Percentiles rank a stretch among this genome's conserved stretches.
Evolutionary conservation across 2,113 vertebrate genomes (phyloP).

Genomic region (Bos taurus): ARS-UCD2.0 NC_037333.1:21090001-21090500

Average conservation of each 20-base stretch:
- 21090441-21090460: not conserved
- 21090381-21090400: not conserved
- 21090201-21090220: not conserved
- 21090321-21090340: not conserved
- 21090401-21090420: not conserved
- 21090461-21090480: not conserved
- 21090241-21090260: not conserved
- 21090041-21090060: slow-evolving; percentile 16
- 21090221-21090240: not conserved
- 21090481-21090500: not conserved
- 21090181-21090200: not conserved
- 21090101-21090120: not conserved
- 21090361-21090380: not conserved
- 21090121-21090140: not conserved
- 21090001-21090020: not conserved
- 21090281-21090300: not conserved
- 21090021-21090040: not conserved
- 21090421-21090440: not conserved
- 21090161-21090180: not conserved
- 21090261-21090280: not conserved
- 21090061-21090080: not conserved
- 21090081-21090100: not conserved
- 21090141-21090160: not conserved
- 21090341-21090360: not conserved
- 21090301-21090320: not conserved